phyloP scores from a whole-genome alignment of 2,113 vertebrate species.

The Hiodon alosoides region DNA sequence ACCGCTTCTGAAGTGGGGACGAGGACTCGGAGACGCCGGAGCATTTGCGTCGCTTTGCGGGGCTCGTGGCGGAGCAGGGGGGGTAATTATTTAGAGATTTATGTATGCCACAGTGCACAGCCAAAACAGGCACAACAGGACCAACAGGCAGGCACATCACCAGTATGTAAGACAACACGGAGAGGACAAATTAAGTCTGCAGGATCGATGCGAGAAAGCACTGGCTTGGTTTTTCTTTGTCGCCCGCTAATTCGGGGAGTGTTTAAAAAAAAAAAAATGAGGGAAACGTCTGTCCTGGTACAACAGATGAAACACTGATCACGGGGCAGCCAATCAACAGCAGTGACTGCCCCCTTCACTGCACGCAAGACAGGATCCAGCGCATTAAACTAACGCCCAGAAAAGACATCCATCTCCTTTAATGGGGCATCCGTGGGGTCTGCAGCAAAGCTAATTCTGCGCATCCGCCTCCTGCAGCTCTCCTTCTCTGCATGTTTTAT shows the following conservation, averaged over 20 bases:
- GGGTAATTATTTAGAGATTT: neutral
- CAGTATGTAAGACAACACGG: neutral
- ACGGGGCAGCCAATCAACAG: neutral
- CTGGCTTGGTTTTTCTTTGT: too few relatives aligned
- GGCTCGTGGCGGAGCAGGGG: neutral
- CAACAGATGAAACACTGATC: neutral
- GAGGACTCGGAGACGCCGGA: neutral
- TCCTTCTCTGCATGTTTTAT: neutral
- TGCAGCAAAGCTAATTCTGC: neutral
- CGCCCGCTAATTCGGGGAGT: neutral
- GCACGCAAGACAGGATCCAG: neutral
- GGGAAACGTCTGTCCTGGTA: neutral
- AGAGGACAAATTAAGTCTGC: too few relatives aligned
- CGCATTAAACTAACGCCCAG: constrained; percentile 10
- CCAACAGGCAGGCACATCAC: neutral
- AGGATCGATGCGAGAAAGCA: too few relatives aligned
- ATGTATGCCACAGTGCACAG: neutral
- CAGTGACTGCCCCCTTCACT: neutral
- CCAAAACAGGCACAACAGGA: neutral
- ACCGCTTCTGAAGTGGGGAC: neutral
- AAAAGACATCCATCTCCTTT: constrained; percentile 10
- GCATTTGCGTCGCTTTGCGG: neutral
- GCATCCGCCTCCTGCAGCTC: neutral
- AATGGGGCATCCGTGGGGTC: neutral
- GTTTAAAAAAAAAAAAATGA: neutral